A percentile compares a stretch with the other conserved stretches of the same genome.
phyloP scores from a whole-genome alignment of 2,888 invertebrate genomes.

The Erannis defoliaria region DNA sequence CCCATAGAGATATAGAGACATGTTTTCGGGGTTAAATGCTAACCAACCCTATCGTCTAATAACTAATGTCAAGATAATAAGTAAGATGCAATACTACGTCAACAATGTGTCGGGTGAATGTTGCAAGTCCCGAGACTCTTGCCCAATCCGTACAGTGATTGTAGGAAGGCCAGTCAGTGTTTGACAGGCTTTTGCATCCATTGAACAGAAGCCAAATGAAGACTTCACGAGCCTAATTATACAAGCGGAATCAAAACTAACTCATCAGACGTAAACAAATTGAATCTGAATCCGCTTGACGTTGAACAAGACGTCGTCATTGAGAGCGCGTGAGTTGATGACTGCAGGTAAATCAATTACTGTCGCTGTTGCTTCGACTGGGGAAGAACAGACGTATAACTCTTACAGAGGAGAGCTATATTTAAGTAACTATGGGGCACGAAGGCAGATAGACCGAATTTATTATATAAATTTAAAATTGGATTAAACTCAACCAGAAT shows the following conservation, averaged over 20 bases:
- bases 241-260: conserved; percentile 4
- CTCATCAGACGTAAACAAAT: conserved; percentile 12
- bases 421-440: no score
- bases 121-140: no score
- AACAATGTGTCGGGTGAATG: no score
- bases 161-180: not conserved
- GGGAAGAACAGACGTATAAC: conserved; percentile 3
- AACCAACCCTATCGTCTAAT: no score
- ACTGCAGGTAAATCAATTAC: conserved; percentile 19
- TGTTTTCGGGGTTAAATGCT: no score
- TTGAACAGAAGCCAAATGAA: conserved; percentile 8
- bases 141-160: not conserved
- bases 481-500: no score
- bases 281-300: conserved; percentile 4
- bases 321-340: not conserved
- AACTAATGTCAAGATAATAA: no score
- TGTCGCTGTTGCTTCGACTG: conserved; percentile 3
- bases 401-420: not conserved
- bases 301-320: conserved; percentile 19
- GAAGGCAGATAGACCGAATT: no score
- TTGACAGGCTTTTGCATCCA: not conserved
- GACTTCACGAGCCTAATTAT: not conserved
- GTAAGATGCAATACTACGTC: no score
- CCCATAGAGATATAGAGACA: no score
- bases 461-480: no score